phyloP scores from a whole-genome alignment of 2,797 vertebrate genomes.

The Leucoraja ocellata region DNA sequence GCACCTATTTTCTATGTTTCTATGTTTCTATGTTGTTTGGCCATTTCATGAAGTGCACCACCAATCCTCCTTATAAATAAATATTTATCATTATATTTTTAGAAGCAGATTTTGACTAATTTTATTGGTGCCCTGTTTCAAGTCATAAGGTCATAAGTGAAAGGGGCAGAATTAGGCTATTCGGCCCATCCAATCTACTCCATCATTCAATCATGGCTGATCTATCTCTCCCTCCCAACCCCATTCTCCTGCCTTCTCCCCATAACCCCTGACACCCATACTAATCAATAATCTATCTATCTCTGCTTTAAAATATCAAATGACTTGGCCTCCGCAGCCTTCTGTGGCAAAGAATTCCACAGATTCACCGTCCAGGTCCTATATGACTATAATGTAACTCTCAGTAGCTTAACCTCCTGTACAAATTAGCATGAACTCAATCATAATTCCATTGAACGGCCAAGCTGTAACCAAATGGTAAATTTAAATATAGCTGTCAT shows the following conservation, averaged over 20 bases:
- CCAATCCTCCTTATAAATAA: not conserved
- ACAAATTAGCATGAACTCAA: not conserved
- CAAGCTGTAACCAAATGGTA: not conserved
- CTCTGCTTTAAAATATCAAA: no score
- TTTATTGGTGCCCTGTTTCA: not conserved
- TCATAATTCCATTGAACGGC: not conserved
- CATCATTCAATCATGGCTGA: no score
- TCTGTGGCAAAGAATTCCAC: no score
- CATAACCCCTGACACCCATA: no score
- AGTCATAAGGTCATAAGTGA: no score
- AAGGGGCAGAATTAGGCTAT: no score
- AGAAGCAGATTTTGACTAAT: not conserved
- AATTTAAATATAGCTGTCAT: not conserved
- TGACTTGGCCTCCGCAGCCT: no score
- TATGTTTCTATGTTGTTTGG: not conserved
- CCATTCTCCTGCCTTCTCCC: no score
- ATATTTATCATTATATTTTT: not conserved
- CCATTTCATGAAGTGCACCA: not conserved
- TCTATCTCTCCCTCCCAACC: no score
- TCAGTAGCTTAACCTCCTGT: not conserved
- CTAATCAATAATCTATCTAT: no score
- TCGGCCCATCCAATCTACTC: no score
- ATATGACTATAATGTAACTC: not conserved
- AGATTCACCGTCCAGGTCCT: not conserved
- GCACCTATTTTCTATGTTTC: no score